Evolutionary conservation across 2,113 vertebrate species (phyloP), one percentile per base, ranked within the genome.

Genomic region (Pituophis catenifer): DNA sequence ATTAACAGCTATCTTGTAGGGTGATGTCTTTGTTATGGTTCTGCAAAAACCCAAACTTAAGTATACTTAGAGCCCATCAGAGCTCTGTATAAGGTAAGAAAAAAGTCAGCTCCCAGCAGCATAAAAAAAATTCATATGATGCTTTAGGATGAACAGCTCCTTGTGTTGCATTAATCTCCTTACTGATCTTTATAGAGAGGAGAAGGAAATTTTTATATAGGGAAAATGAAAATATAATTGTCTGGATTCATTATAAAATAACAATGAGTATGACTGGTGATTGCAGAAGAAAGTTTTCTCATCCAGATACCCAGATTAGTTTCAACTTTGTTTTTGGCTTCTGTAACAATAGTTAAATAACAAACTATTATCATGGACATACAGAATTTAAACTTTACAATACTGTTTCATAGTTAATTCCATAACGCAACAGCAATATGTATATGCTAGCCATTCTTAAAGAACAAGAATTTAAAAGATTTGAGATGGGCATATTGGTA

Each of bases 401-500:
- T 93, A 92, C 1, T 10, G 57, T 58, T n/a, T 81, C 89, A 0
- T 96, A 24, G 91, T 94, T 92, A 94, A 12, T 89, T 3, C 62
- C 57, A 88, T 94, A 70, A 92, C 53, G 54, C 15, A 26, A 90
- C 93, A 53, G 85, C 38, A 91, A 55, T 6, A 2, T 91, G 15
- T 94, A 55, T 6, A 2, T 91, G 15, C 94, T 93, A 96, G 55
- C 91, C n/a, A 54, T 89, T 48, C 90, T 86, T 23, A 87, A 50
- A 44, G 1, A 1, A 10, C 29, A 62, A 93, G 88, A 75, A 1
- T 38, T 95, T 88, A 53, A 90, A 92, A 19, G 38, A 81, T 92
- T 92, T 94, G 95, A 55, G 91, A 38, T 95, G 89, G 58, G 50
- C 70, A 5, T 58, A 10, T n/a, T 93, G 2, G 92, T 93, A 53